A percentile compares a stretch with the other conserved stretches of the same genome.
Evolutionary conservation across 2,113 vertebrate genomes (phyloP).

Genomic region (Ariopsis seemanni): DNA sequence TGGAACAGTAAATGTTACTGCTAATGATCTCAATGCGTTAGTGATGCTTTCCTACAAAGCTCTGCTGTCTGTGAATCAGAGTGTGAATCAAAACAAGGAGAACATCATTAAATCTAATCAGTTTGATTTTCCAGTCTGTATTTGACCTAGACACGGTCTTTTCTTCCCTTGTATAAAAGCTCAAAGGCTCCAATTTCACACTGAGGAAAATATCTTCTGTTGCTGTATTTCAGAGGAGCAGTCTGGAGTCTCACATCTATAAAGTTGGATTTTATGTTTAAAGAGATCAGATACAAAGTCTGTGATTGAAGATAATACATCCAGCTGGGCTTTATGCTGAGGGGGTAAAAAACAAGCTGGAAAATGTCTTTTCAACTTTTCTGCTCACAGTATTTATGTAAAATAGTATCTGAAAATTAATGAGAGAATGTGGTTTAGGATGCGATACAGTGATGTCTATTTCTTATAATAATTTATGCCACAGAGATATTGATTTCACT

Average conservation of each 20-base stretch:
- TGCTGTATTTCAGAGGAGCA: background rate
- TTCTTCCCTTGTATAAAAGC: background rate
- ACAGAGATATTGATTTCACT: background rate
- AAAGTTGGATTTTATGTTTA: background rate
- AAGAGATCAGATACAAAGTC: background rate
- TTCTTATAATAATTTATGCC: background rate
- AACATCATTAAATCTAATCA: background rate
- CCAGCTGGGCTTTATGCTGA: background rate
- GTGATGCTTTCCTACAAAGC: background rate
- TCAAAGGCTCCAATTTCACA: background rate
- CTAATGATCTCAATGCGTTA: background rate
- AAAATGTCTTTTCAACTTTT: background rate
- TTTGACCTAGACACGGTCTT: background rate
- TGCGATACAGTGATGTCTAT: background rate
- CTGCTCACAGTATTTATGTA: conserved; percentile 19
- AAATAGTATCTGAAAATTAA: conserved; percentile 19
- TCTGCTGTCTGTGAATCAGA: background rate
- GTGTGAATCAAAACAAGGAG: background rate
- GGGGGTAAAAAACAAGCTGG: background rate
- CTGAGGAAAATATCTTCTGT: background rate
- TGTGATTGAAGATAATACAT: conserved; percentile 10
- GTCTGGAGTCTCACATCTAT: conserved; percentile 3
- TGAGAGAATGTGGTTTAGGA: background rate
- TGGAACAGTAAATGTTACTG: background rate
- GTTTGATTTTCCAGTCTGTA: background rate